A percentile compares a stretch with the other conserved stretches of the same genome.
phyloP scores from a whole-genome alignment of 2,888 invertebrate genomes.

The Rotaria socialis region DNA sequence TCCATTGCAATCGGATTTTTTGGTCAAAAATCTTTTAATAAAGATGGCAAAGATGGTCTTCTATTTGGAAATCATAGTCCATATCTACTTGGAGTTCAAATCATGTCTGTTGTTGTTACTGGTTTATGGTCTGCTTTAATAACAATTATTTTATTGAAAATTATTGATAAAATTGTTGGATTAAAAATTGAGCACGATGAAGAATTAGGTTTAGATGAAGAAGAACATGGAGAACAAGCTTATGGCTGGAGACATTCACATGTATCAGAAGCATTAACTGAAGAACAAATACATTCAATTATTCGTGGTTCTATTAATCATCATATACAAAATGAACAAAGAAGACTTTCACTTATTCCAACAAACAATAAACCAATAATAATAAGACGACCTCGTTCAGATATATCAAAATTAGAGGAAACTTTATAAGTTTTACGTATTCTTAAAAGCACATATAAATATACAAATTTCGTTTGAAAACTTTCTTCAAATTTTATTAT shows the following conservation, averaged over 20 bases:
- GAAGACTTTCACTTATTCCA: background rate
- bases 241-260: background rate
- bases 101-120: background rate
- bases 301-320: background rate
- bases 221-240: slow-evolving; percentile 16
- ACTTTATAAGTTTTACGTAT: too few relatives aligned
- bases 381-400: background rate
- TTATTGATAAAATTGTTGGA: background rate
- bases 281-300: background rate
- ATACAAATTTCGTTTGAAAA: too few relatives aligned
- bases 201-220: background rate
- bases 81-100: background rate
- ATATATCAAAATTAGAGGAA: too few relatives aligned
- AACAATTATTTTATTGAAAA: background rate
- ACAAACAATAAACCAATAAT: background rate
- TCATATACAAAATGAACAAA: background rate
- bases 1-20: background rate
- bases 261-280: background rate
- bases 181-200: background rate
- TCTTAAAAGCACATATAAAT: too few relatives aligned
- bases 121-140: background rate
- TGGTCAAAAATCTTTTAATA: background rate
- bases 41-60: background rate
- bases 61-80: background rate
- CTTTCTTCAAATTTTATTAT: too few relatives aligned